A percentile compares a stretch with the other conserved stretches of the same genome.
These are phyloP conservation scores for Enteromius thamalakanensis DNA, from an alignment of 2,797 vertebrate genomes.

Conservation along the genomic window DNA sequence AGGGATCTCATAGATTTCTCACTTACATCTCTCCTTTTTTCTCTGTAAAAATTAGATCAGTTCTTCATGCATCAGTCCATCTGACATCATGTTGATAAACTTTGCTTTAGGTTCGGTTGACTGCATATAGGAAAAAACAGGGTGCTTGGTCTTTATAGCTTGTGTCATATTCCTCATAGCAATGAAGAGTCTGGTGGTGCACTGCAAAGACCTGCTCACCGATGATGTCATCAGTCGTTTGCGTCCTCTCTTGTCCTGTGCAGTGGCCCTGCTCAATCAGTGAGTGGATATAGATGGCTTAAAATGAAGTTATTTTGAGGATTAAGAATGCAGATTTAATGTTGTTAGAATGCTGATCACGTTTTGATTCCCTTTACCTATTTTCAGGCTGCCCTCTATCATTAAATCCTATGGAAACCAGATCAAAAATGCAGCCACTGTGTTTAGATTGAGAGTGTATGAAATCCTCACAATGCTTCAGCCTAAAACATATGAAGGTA, in stretches of 20 bases:
- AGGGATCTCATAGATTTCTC: constrained; percentile 38
- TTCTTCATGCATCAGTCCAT: neutral
- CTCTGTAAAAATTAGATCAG: neutral
- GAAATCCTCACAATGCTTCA: constrained; percentile 87
- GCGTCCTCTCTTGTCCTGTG: constrained; percentile 84
- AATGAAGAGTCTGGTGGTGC: constrained; percentile 82
- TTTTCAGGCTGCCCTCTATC: constrained; percentile 80
- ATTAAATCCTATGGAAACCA: constrained; percentile 81
- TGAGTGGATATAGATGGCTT: constrained; percentile 70
- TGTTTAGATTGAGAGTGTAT: constrained; percentile 89
- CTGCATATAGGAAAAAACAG: neutral
- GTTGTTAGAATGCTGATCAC: neutral
- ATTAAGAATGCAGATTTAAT: neutral
- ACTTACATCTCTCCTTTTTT: neutral
- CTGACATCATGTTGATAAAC: neutral
- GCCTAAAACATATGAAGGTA: constrained; percentile 88
- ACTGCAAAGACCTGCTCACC: constrained; percentile 86
- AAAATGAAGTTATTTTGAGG: neutral
- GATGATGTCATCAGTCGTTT: constrained; percentile 83
- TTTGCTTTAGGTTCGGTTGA: neutral
- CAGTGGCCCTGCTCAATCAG: constrained; percentile 86
- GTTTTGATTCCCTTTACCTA: constrained; percentile 56
- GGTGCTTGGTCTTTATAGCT: neutral
- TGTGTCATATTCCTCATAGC: constrained; percentile 71
- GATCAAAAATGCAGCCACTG: constrained; percentile 75